These are phyloP conservation scores for Branchinecta sandiegonensis DNA, from an alignment of 2,888 invertebrate species.

Conservation along the genomic window DNA sequence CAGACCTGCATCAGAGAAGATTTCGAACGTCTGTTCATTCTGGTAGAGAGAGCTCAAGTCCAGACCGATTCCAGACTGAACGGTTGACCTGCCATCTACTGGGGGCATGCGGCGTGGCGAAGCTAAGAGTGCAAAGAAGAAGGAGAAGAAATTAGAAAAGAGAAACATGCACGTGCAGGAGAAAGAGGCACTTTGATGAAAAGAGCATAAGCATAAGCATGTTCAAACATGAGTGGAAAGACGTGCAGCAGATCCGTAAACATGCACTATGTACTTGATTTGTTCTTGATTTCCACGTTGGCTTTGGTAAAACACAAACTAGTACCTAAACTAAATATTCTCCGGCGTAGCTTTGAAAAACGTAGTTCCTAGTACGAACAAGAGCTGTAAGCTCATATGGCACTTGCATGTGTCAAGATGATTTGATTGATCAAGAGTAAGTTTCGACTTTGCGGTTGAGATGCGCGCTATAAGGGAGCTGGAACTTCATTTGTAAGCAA, in stretches of 20 bases:
- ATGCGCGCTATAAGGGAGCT: too few species aligned
- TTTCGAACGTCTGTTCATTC: constrained; percentile 16
- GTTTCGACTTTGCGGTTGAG: too few species aligned
- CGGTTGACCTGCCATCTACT: constrained; percentile 1
- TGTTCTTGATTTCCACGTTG: too few species aligned
- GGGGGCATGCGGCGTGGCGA: constrained; percentile 4
- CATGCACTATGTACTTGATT: too few species aligned
- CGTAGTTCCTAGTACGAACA: too few species aligned
- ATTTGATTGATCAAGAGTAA: too few species aligned
- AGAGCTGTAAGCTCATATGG: too few species aligned
- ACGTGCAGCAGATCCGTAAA: constrained; percentile 18
- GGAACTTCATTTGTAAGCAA: too few species aligned
- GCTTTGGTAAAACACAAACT: too few species aligned
- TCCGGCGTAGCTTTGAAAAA: too few species aligned
- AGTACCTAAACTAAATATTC: too few species aligned
- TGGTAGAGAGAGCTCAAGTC: constrained; percentile 5
- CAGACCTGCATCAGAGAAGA: constrained; percentile 13
- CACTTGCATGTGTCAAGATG: too few species aligned
- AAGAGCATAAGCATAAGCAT: constrained; percentile 18
- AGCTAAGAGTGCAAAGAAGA: constrained; percentile 10
- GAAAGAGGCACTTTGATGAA: constrained; percentile 17
- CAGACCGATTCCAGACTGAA: constrained; percentile 1
- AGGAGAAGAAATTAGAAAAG: not conserved
- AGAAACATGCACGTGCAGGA: constrained; percentile 19
- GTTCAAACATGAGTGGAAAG: not conserved